Base-by-base conservation (phyloP, 2,113 vertebrate species). In the Pterocles gutturalis region DNA sequence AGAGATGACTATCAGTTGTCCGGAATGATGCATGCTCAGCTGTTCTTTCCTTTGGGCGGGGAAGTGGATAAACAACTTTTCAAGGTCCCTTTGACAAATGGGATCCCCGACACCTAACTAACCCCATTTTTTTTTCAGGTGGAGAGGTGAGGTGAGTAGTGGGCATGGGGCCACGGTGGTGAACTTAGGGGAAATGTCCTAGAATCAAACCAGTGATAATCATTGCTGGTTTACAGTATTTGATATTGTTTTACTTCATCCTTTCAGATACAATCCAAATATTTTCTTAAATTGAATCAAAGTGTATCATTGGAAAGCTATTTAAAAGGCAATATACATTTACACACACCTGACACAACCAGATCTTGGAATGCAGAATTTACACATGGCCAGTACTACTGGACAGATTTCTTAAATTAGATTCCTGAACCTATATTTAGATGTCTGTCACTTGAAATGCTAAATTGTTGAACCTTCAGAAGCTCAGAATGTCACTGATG, bases 21-120 rank as follows among this genome's bases (percentile, higher is more conserved):
- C 64, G 54, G 45, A 72, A 21, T 88, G 79, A 71, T 73, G 31
- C 33, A 79, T 53, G 65, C 28, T 57, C 77, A 82, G 38, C 46
- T 75, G 38, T 64, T 89, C 80, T 80, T 80, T 71, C 29, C 81
- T 93, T 71, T 76, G 57, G 65, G 69, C 77, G 84, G 36, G 36
- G 61, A 76, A 85, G 43, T 51, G 33, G 46, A 75, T 91, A 71
- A 95, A 84, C 0, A 45, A 78, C 48, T 38, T 91, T 89, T 75
- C 80, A 92, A 94, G 61, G 69, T 91, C 77, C 38, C 72, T 92
- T 57, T 93, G 53, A 87, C 49, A 92, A 96, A 91, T n/a, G 29
- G 36, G 72, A 84, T 71, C 34, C 38, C 38, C 0, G 5, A 31
- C 72, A 89, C n/a, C 33, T 82, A 36, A 61, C n/a, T 53, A 77